Conservation (phyloP, 2,888 invertebrate species). For the Tholera decimalis region DNA sequence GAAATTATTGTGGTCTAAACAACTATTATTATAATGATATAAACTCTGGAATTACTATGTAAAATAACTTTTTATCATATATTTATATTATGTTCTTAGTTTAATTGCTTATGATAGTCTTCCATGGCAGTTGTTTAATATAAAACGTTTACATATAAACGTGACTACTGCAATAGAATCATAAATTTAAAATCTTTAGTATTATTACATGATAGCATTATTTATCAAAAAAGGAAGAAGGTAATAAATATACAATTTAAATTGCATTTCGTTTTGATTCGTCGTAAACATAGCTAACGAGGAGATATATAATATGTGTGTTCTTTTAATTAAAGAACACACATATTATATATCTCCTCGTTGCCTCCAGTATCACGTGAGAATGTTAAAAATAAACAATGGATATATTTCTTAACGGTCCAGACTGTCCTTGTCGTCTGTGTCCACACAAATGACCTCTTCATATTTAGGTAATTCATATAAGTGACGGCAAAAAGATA, state of each 20-base stretch:
- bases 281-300: constrained; percentile 43
- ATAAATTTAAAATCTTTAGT: constrained; percentile 4
- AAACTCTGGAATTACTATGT: constrained; percentile 45
- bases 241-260: constrained; percentile 20
- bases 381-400: constrained; percentile 68
- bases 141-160: constrained; percentile 7
- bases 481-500: constrained; percentile 40
- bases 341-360: constrained; percentile 37
- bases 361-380: constrained; percentile 58
- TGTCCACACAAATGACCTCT: constrained; percentile 61
- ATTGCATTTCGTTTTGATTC: constrained; percentile 32
- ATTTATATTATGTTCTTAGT: constrained; percentile 42
- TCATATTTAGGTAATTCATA: constrained; percentile 52
- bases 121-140: constrained; percentile 13
- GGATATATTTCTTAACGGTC: constrained; percentile 60
- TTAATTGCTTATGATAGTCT: constrained; percentile 45
- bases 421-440: constrained; percentile 62
- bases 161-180: not conserved
- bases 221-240: constrained; percentile 11
- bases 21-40: constrained; percentile 51
- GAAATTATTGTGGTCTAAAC: constrained; percentile 48
- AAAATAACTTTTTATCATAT: constrained; percentile 47
- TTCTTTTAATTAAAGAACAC: constrained; percentile 53
- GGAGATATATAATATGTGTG: constrained; percentile 39
- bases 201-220: not conserved